phyloP scores from a whole-genome alignment of 1,140 invertebrate species.

The Drosophila sturtevanti region DNA sequence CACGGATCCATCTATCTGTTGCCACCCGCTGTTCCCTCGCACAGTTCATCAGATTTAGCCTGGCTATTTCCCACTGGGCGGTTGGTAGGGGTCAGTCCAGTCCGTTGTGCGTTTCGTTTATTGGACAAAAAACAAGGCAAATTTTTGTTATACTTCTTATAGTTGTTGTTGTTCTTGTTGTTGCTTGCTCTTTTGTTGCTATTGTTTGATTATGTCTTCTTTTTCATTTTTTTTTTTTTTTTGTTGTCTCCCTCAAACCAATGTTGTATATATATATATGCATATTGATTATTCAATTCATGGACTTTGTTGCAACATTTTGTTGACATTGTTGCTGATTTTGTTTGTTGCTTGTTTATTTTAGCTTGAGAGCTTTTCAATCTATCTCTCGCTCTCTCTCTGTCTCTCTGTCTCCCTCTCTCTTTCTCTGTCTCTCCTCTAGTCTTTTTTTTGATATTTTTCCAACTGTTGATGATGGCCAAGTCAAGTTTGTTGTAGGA shows the following conservation, averaged over 20 bases:
- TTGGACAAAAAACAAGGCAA: slow-evolving; percentile 6
- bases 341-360: slow-evolving; percentile 30
- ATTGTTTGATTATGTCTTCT: no score
- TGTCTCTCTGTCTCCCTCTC: neutral
- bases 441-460: neutral
- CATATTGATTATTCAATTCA: slow-evolving; percentile 77
- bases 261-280: slow-evolving; percentile 33
- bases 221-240: neutral
- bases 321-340: slow-evolving; percentile 63
- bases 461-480: slow-evolving; percentile 39
- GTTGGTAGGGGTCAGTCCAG: no score
- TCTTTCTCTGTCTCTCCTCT: no score
- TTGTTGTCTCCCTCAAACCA: slow-evolving; percentile 10
- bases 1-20: no score
- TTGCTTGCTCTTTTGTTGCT: neutral
- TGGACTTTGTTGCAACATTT: slow-evolving; percentile 38
- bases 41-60: no score
- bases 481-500: neutral
- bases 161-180: neutral
- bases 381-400: neutral
- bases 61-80: no score
- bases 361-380: slow-evolving; percentile 7
- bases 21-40: no score
- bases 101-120: neutral
- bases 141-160: neutral